Percentiles rank a stretch among this genome's conserved stretches.
Evolutionary conservation across 2,797 vertebrate genomes (phyloP).

Genomic region (Anabacerthia variegaticeps): DNA sequence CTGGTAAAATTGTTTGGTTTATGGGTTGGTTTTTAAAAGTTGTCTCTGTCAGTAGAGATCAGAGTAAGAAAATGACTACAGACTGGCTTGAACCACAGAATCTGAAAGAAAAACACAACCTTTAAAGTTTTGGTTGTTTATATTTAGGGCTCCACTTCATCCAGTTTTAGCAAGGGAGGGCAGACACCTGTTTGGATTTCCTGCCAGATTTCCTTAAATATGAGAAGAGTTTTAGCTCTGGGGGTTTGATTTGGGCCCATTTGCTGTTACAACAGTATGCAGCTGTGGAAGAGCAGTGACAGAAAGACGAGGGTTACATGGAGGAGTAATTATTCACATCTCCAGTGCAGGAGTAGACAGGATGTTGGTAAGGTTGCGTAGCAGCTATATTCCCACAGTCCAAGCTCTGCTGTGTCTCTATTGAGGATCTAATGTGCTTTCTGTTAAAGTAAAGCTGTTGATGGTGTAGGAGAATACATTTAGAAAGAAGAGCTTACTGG

Average conservation of each 20-base stretch:
- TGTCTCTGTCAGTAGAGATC: not conserved
- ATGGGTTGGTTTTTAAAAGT: not conserved
- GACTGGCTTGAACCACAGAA: not conserved
- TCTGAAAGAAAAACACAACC: not conserved
- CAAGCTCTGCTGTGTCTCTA: not conserved
- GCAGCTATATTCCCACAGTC: constrained; percentile 34
- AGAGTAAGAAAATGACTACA: not conserved
- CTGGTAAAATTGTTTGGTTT: not conserved
- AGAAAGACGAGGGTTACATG: not conserved
- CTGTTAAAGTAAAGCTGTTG: not conserved
- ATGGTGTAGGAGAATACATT: not conserved
- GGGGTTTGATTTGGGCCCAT: not conserved
- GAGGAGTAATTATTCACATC: constrained; percentile 18
- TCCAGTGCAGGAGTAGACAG: not conserved
- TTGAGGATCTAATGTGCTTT: not conserved
- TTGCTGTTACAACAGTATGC: not conserved
- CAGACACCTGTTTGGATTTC: constrained; percentile 44
- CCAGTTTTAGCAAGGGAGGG: not conserved
- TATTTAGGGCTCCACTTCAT: not conserved
- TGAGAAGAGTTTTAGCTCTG: not conserved
- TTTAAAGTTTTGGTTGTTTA: not conserved
- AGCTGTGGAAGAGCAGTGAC: constrained; percentile 12
- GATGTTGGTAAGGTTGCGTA: constrained; percentile 47
- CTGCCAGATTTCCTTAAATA: constrained; percentile 18
- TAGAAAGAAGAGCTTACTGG: not conserved